Evolutionary conservation across 2,113 vertebrate species (phyloP).

Genomic region (Pampusana beccarii): DNA sequence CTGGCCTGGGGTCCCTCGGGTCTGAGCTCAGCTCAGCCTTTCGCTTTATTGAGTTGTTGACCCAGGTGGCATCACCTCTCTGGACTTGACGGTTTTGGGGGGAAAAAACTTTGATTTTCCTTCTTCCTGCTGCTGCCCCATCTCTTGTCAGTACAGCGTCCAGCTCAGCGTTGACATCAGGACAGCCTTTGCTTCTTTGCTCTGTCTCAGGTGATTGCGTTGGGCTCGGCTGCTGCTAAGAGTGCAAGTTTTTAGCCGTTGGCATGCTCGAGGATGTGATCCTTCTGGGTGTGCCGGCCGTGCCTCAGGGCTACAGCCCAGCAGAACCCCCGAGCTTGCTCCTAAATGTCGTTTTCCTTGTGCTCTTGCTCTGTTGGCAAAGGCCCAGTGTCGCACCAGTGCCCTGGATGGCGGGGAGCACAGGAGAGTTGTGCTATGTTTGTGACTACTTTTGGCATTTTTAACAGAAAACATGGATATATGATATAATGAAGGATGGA

Average conservation of each 20-base stretch:
- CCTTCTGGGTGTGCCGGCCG: rapidly evolving
- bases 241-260: not conserved
- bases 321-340: not conserved
- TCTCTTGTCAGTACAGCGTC: not conserved
- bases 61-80: not conserved
- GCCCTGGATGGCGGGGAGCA: not conserved
- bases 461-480: not conserved
- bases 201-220: not conserved
- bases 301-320: not conserved
- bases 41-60: rapidly evolving
- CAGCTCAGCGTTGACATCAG: rapidly evolving
- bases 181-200: not conserved
- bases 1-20: not conserved
- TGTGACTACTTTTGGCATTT: not conserved
- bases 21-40: not conserved
- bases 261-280: not conserved
- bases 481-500: not conserved
- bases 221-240: not conserved
- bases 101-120: not conserved
- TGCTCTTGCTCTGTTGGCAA: not conserved
- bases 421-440: not conserved
- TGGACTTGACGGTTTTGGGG: not conserved
- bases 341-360: not conserved
- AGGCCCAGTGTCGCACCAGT: rapidly evolving
- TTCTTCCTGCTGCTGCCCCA: rapidly evolving